Conservation (phyloP, 2,113 vertebrate species). For the Notarius lentiginosus region DNA sequence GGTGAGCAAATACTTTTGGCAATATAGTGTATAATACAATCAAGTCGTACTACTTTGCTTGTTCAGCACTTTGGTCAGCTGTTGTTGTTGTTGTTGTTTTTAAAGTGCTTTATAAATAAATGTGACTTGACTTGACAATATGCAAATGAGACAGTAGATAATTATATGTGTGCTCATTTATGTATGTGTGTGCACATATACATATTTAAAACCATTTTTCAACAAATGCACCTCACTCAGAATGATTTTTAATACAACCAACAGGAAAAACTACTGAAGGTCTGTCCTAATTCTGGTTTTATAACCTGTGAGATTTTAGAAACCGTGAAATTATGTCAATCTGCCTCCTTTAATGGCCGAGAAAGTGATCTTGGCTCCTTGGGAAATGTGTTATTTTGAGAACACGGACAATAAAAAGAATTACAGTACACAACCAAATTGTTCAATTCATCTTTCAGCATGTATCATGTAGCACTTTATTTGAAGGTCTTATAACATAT, state of each 20-base stretch:
- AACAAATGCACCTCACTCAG: background rate
- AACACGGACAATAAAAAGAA: background rate
- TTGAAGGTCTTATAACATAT: background rate
- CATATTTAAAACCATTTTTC: background rate
- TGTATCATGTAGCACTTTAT: background rate
- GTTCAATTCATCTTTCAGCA: background rate
- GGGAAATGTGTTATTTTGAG: background rate
- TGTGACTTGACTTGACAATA: too few species aligned
- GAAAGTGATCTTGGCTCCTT: background rate
- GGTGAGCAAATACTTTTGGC: too few species aligned
- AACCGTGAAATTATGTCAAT: background rate
- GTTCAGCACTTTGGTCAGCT: too few species aligned
- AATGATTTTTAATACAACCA: background rate
- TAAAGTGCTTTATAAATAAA: too few species aligned
- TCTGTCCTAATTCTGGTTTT: background rate
- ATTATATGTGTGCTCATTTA: background rate
- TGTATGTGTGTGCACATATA: background rate
- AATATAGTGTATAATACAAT: too few species aligned
- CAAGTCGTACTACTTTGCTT: too few species aligned
- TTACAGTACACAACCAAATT: background rate
- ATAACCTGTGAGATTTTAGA: background rate
- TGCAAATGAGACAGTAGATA: background rate
- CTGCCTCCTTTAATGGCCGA: background rate
- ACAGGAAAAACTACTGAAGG: background rate
- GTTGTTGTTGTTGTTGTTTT: too few species aligned